Percentiles rank a stretch among this genome's conserved stretches.
Evolutionary conservation across 2,113 vertebrate genomes (phyloP).

Genomic region (Numenius arquata): DNA sequence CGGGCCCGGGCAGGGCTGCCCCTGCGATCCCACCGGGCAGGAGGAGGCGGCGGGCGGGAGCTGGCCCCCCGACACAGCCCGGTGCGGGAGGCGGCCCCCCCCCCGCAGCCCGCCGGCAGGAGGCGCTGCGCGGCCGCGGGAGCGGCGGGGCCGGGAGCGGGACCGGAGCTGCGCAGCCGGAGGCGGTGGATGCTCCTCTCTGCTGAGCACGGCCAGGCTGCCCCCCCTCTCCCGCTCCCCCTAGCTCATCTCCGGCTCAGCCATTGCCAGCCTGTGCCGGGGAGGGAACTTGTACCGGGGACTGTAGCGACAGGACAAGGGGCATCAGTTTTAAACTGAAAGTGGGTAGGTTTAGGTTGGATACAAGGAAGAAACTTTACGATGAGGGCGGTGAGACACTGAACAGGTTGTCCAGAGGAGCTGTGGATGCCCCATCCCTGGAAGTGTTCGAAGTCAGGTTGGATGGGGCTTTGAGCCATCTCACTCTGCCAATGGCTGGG

Average conservation of each 20-base stretch:
- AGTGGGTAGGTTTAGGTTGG: neutral
- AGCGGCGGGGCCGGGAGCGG: neutral
- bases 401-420: neutral
- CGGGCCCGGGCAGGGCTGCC: neutral
- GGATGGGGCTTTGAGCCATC: neutral
- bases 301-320: neutral
- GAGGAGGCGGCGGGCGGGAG: neutral
- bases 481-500: fast-evolving
- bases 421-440: neutral
- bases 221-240: too few relatives aligned
- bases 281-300: neutral
- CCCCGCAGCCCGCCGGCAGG: neutral
- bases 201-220: neutral
- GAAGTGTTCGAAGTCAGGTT: neutral
- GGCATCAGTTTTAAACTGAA: neutral
- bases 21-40: too few relatives aligned
- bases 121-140: neutral
- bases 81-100: neutral
- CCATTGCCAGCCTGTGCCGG: neutral
- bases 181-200: neutral
- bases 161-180: neutral
- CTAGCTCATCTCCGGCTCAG: neutral
- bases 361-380: neutral
- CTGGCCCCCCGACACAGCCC: neutral
- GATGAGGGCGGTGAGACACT: neutral